Evolutionary conservation across 1,140 invertebrate species (phyloP), one percentile per base, ranked within the genome.

Genomic region (Maconellicoccus hirsutus): DNA sequence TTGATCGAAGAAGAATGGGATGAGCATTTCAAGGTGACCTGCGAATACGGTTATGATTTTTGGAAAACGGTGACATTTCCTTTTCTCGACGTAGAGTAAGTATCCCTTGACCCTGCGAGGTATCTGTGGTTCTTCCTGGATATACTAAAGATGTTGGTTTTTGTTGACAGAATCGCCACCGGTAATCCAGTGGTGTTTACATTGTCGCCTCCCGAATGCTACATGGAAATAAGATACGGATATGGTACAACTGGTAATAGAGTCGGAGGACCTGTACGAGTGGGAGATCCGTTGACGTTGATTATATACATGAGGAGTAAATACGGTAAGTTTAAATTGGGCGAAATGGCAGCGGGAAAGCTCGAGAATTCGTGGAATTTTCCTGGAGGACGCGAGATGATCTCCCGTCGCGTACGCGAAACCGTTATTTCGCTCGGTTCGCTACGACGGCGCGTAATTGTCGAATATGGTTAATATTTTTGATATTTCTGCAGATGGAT

Each of bases 61-160:
- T 95, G 93, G 92, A 95, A 95, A 81, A 96, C 93, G 0, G 93
- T 96, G 26, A 94, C 93, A 0, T 96, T 96, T 81, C 93, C 93
- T 0, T 94, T 95, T 79, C 82, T 96, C 26, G 92, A 95, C 76
- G 93, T 96, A 70, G 93, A 95, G 93, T 96, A 80, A 90, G 92
- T 88, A 4, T 33, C 6, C 8, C 23, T n/a, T 1, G 70, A 29
- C 63, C 52, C 12, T 33, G 29, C 29, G 4, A 33, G 12, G 29
- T 33, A 33, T 12, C 12, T 33, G 29, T n/a, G 29, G 29, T 33
- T 33, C 29, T 42, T 42, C n/a, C 39, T 42, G 39, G n/a, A 42
- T 42, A 42, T n/a, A n/a, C n/a, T n/a, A n/a, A n/a, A n/a, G n/a
- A n/a, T n/a, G 4, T 59, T 22, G 52, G n/a, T 59, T 73, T 71